phyloP scores from a whole-genome alignment of 2,797 vertebrate genomes.

The Sternarchorhynchus goeldii region DNA sequence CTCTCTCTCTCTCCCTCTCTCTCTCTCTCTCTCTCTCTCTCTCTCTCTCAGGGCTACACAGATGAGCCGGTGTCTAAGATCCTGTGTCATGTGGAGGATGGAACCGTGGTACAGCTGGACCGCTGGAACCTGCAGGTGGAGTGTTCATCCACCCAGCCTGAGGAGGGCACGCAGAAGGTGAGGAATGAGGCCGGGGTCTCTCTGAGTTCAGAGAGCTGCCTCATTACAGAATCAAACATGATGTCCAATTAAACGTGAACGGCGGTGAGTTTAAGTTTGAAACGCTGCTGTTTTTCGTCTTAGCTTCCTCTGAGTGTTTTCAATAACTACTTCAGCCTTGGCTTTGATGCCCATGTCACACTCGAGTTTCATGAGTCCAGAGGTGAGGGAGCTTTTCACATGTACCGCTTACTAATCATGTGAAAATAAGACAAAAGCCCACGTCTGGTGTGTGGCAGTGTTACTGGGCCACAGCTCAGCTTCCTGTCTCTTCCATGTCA shows the following conservation, averaged over 20 bases:
- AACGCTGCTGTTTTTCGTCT: background rate
- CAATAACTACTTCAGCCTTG: constrained; percentile 99
- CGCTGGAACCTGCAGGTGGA: constrained; percentile 97
- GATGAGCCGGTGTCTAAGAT: constrained; percentile 98
- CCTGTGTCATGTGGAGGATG: constrained; percentile 97
- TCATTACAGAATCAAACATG: no score
- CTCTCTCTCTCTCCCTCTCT: background rate
- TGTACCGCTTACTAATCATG: background rate
- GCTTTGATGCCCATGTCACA: constrained; percentile 97
- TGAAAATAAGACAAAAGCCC: background rate
- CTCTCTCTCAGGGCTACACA: constrained; percentile 89
- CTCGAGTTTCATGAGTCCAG: constrained; percentile 98
- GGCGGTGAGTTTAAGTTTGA: background rate
- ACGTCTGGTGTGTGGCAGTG: no score
- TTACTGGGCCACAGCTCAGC: background rate
- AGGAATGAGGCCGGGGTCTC: constrained; percentile 33
- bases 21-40: background rate
- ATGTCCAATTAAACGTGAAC: background rate
- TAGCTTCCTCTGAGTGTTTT: constrained; percentile 97
- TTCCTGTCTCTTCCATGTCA: constrained; percentile 46
- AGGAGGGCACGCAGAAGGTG: constrained; percentile 95
- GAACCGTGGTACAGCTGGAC: constrained; percentile 93
- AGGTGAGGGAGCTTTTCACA: constrained; percentile 74
- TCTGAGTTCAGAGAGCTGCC: constrained; percentile 1
- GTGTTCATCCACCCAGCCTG: constrained; percentile 81